Evolutionary conservation across 2,888 invertebrate genomes (phyloP).

Genomic region (Gandaritis pyraliata): DNA sequence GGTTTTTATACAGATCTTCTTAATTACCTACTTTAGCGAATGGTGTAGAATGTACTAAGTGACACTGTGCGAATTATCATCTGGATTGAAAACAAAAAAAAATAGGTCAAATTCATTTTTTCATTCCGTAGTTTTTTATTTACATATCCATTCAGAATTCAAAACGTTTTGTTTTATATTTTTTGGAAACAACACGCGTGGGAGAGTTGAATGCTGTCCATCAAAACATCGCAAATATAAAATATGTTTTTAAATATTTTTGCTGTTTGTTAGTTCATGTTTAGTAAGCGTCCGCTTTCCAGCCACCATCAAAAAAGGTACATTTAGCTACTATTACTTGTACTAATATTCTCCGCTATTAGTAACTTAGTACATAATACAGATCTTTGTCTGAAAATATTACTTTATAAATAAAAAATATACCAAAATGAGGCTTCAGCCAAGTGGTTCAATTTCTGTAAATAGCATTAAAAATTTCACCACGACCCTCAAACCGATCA

Average conservation of each 20-base stretch:
- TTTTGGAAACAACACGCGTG: slow-evolving; percentile 1
- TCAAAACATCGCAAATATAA: slow-evolving; percentile 3
- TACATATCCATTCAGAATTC: background rate
- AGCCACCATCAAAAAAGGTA: background rate
- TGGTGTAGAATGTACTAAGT: no score
- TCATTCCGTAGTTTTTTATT: background rate
- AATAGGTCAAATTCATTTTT: background rate
- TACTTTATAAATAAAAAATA: no score
- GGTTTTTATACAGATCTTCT: no score
- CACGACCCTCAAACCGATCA: slow-evolving; percentile 13
- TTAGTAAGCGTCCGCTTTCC: background rate
- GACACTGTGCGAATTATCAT: no score
- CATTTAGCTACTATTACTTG: no score
- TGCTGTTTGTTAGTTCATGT: background rate
- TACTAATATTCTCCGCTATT: no score
- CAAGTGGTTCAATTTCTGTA: slow-evolving; percentile 4
- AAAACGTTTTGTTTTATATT: slow-evolving; percentile 1
- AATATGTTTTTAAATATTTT: background rate
- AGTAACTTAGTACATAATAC: no score
- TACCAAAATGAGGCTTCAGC: background rate
- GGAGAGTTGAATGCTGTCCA: slow-evolving; percentile 4
- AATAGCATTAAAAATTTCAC: slow-evolving; percentile 19
- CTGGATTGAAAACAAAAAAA: no score
- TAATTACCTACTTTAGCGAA: no score
- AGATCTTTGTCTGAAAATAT: no score